Percentiles rank a stretch among this genome's conserved stretches.
Evolutionary conservation across 2,888 invertebrate genomes (phyloP).

Genomic region (Leucophenga maculata): DNA sequence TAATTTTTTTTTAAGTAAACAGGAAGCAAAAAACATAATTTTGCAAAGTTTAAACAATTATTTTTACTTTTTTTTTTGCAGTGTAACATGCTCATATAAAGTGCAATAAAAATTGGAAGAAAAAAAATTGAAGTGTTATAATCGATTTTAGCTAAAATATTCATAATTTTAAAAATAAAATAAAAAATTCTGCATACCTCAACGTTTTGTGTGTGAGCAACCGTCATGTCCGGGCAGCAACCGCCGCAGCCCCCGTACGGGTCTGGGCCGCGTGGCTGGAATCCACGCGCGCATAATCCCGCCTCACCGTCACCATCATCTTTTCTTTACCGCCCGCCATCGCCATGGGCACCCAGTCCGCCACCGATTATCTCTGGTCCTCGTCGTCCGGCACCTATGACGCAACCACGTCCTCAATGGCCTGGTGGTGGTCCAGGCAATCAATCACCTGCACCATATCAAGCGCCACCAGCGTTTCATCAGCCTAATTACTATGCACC

Average conservation of each 20-base stretch:
- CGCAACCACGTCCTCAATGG: conserved; percentile 79
- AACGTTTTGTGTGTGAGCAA: conserved; percentile 35
- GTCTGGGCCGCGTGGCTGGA: conserved; percentile 71
- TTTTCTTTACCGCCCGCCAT: conserved; percentile 81
- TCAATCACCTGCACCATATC: conserved; percentile 71
- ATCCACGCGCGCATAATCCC: conserved; percentile 66
- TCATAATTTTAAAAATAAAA: conserved; percentile 15
- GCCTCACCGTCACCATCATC: conserved; percentile 74
- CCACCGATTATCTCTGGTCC: conserved; percentile 81
- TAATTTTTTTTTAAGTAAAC: background rate
- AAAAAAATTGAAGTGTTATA: background rate
- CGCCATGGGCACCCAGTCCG: conserved; percentile 83
- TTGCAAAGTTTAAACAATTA: conserved; percentile 1
- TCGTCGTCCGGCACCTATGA: conserved; percentile 70
- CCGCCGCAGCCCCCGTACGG: conserved; percentile 63
- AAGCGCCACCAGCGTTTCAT: conserved; percentile 52
- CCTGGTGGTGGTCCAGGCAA: conserved; percentile 72
- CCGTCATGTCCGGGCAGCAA: conserved; percentile 70
- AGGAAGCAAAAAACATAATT: conserved; percentile 27
- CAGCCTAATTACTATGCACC: conserved; percentile 38
- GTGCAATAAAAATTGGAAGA: conserved; percentile 5
- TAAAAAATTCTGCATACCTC: conserved; percentile 8
- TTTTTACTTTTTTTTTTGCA: conserved; percentile 22
- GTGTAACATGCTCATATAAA: conserved; percentile 25
- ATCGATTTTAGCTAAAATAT: background rate